These are phyloP conservation scores for Melieria crassipennis DNA, from an alignment of 2,888 invertebrate species.

Conservation along the genomic window DNA sequence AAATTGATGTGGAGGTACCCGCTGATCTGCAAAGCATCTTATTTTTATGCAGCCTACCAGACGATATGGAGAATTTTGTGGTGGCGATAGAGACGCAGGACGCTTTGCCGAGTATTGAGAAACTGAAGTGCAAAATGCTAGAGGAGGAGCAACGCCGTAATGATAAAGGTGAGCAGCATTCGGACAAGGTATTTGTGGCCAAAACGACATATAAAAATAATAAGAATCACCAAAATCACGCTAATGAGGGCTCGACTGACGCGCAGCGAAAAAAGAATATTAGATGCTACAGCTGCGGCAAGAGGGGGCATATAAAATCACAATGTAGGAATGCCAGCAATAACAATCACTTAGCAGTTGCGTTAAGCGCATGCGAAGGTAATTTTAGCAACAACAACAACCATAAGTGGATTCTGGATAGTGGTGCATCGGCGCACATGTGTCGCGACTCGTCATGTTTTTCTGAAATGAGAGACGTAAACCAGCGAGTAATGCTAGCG, in stretches of 20 bases:
- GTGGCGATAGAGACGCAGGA: slow-evolving; percentile 23
- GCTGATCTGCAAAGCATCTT: slow-evolving; percentile 12
- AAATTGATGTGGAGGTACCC: background rate
- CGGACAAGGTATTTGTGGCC: slow-evolving; percentile 13
- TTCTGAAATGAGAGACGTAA: too few species aligned
- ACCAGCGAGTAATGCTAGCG: too few species aligned
- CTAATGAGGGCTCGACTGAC: background rate
- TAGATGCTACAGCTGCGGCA: slow-evolving; percentile 28
- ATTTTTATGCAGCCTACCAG: slow-evolving; percentile 8
- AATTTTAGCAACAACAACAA: background rate
- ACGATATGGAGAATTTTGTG: slow-evolving; percentile 25
- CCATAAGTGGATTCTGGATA: slow-evolving; percentile 17
- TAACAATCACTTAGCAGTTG: background rate
- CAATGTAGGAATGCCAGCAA: slow-evolving; percentile 1
- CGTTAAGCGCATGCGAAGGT: background rate
- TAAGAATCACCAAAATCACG: background rate
- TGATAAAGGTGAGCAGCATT: slow-evolving; percentile 10
- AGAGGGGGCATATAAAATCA: slow-evolving; percentile 15
- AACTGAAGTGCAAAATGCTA: slow-evolving; percentile 12
- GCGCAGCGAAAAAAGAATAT: slow-evolving; percentile 1
- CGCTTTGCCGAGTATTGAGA: background rate
- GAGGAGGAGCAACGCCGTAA: slow-evolving; percentile 21
- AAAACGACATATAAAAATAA: slow-evolving; percentile 19
- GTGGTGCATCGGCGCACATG: slow-evolving; percentile 10
- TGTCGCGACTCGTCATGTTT: too few species aligned